These are phyloP conservation scores for Lithophane socia DNA, from an alignment of 2,888 invertebrate species.

Conservation along the genomic window DNA sequence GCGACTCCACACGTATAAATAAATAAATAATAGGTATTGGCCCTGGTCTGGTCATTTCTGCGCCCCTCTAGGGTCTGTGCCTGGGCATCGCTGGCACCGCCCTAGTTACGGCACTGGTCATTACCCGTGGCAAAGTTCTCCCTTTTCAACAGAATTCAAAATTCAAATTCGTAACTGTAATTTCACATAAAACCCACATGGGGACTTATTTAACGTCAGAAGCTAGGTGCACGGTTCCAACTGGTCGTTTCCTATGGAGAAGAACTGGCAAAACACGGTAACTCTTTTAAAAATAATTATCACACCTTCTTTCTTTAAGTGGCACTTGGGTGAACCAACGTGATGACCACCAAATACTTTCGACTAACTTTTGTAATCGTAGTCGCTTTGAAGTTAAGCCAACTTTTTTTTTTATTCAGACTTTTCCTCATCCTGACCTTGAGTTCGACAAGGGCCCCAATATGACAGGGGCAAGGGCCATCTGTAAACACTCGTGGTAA, in stretches of 20 bases:
- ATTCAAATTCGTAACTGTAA: neutral
- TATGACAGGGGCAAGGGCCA: slow-evolving; percentile 19
- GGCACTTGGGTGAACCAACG: no score
- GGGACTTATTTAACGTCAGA: neutral
- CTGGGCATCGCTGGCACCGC: no score
- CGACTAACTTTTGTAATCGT: neutral
- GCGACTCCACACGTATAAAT: no score
- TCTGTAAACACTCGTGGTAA: slow-evolving; percentile 5
- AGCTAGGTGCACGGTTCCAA: no score
- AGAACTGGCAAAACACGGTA: neutral
- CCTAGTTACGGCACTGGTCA: no score
- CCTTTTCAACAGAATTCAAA: neutral
- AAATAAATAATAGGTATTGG: no score
- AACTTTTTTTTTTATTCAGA: neutral
- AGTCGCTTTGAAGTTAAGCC: neutral
- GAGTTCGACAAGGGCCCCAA: neutral
- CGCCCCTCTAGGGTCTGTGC: no score
- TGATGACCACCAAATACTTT: neutral
- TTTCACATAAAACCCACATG: neutral
- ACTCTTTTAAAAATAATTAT: neutral
- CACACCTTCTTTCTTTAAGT: neutral
- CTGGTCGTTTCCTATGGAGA: neutral
- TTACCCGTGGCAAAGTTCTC: neutral
- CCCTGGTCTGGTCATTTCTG: no score
- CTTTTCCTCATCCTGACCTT: neutral